These are phyloP conservation scores for Neosilurus mollespiculum DNA, from an alignment of 2,797 vertebrate genomes.

Conservation along the genomic window DNA sequence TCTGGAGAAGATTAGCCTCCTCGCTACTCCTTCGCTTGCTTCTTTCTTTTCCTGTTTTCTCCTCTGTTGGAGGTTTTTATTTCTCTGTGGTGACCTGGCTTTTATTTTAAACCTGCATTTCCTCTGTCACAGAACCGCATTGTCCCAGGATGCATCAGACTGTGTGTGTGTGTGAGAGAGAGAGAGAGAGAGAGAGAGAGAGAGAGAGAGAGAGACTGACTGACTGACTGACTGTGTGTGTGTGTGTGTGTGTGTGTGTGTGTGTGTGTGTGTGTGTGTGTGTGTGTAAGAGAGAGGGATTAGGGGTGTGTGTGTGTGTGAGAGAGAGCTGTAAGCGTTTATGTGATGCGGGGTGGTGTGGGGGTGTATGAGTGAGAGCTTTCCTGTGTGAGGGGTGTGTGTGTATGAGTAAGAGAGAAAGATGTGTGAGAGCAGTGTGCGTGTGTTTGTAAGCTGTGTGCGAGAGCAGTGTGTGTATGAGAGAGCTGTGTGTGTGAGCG, in stretches of 20 bases:
- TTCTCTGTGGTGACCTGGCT: slow-evolving; percentile 72
- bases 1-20: slow-evolving; percentile 93
- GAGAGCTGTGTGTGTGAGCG: neutral
- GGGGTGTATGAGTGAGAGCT: too few relatives aligned
- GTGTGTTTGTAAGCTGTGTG: neutral
- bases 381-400: neutral
- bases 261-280: too few relatives aligned
- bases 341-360: too few relatives aligned
- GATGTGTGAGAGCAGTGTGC: neutral
- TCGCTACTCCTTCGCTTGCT: slow-evolving; percentile 46
- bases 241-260: too few relatives aligned
- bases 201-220: too few relatives aligned
- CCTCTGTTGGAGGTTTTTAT: slow-evolving; percentile 38
- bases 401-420: too few relatives aligned
- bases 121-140: slow-evolving; percentile 42
- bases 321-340: too few relatives aligned
- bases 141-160: slow-evolving; percentile 14
- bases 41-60: slow-evolving; percentile 42
- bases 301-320: too few relatives aligned
- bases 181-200: neutral
- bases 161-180: neutral
- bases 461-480: neutral
- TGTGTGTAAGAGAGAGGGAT: too few relatives aligned
- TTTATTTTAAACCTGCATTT: slow-evolving; percentile 34
- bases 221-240: too few relatives aligned